Conservation (phyloP, 2,113 vertebrate species). For the Semicossyphus pulcher region DNA sequence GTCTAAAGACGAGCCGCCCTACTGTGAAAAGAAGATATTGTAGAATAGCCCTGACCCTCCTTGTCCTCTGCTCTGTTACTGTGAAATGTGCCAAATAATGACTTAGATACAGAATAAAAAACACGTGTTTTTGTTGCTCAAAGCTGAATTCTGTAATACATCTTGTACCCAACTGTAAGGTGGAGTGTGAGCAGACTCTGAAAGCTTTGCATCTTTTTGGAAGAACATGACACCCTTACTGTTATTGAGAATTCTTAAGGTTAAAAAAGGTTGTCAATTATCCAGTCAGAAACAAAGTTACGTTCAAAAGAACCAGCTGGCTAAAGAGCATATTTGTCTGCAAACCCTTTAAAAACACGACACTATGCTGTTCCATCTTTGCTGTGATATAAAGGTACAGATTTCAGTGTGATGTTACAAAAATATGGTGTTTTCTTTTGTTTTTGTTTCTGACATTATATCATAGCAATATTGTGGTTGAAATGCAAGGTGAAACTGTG, state of each 20-base stretch:
- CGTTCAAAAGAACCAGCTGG: neutral
- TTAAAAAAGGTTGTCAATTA: neutral
- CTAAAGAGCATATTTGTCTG: neutral
- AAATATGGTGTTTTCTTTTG: neutral
- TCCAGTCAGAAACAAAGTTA: neutral
- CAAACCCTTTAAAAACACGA: neutral
- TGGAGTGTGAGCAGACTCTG: conserved; percentile 7
- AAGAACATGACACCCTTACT: neutral
- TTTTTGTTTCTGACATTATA: conserved; percentile 5
- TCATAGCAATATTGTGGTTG: conserved; percentile 39
- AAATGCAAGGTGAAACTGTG: conserved; percentile 35
- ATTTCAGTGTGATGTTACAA: conserved; percentile 23
- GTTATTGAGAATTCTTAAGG: neutral
- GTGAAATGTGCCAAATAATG: conserved; percentile 65
- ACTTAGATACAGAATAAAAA: conserved; percentile 16
- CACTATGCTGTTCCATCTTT: conserved; percentile 1
- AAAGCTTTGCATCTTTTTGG: neutral
- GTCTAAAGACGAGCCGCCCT: conserved; percentile 80
- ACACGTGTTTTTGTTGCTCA: conserved; percentile 1
- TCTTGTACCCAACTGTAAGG: neutral
- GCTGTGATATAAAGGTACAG: conserved; percentile 7
- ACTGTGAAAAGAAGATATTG: conserved; percentile 39
- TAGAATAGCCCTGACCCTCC: conserved; percentile 29
- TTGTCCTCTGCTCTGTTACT: conserved; percentile 47
- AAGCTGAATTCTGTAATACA: conserved; percentile 29